Percentiles rank a stretch among this genome's conserved stretches.
These are phyloP conservation scores for Hipparchia sbordonii DNA, from an alignment of 2,888 invertebrate species.

Conservation along the genomic window DNA sequence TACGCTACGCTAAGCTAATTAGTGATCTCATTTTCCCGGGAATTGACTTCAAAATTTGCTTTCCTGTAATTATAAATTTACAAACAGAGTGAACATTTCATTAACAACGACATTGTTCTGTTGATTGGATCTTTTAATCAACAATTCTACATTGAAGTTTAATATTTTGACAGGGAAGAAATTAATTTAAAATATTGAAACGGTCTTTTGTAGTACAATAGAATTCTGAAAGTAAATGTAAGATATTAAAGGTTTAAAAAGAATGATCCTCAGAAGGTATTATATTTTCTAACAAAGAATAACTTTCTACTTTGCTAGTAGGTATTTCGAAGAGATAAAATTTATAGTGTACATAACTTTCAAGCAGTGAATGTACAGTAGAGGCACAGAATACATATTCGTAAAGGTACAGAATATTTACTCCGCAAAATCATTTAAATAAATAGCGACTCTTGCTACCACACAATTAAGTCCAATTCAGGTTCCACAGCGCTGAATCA, in stretches of 20 bases:
- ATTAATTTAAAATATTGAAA: constrained; percentile 26
- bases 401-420: too few relatives aligned
- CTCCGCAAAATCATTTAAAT: too few relatives aligned
- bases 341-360: background rate
- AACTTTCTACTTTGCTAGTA: background rate
- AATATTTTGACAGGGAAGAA: constrained; percentile 21
- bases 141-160: constrained; percentile 29
- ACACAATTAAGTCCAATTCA: too few relatives aligned
- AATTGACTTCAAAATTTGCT: constrained; percentile 43
- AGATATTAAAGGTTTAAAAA: background rate
- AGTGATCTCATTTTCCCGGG: constrained; percentile 42
- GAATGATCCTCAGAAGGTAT: background rate
- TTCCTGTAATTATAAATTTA: constrained; percentile 43
- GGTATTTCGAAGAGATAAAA: background rate
- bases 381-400: too few relatives aligned
- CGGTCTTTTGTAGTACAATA: constrained; percentile 1
- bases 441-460: too few relatives aligned
- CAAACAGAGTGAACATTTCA: constrained; percentile 42
- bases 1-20: constrained; percentile 37
- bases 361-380: too few relatives aligned
- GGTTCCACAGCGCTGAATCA: too few relatives aligned
- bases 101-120: constrained; percentile 40
- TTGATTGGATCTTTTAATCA: constrained; percentile 41
- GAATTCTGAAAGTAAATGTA: background rate
- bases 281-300: background rate